These are phyloP conservation scores for Heliothis peltigera DNA, from an alignment of 2,888 invertebrate species.

Conservation along the genomic window DNA sequence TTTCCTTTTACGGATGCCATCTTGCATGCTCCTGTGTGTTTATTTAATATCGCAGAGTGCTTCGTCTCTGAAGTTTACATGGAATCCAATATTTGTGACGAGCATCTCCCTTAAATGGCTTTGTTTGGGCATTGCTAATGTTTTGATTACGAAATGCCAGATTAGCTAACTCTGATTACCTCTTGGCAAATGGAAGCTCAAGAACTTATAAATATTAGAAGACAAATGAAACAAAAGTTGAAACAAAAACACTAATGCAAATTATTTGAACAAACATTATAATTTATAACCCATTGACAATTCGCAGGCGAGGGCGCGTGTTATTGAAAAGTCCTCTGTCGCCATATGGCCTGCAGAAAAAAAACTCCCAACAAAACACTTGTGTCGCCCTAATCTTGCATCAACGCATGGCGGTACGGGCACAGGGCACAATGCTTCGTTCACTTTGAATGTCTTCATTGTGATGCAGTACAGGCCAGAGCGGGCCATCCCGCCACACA, in stretches of 20 bases:
- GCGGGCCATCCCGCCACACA: slow-evolving; percentile 43
- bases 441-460: slow-evolving; percentile 70
- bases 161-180: not conserved
- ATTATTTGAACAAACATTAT: not conserved
- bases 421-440: slow-evolving; percentile 42
- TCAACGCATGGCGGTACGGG: slow-evolving; percentile 24
- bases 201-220: too few species aligned
- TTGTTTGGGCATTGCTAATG: too few species aligned
- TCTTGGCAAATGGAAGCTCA: too few species aligned
- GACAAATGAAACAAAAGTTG: not conserved
- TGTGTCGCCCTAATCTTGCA: slow-evolving; percentile 50
- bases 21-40: slow-evolving; percentile 49
- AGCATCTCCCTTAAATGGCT: not conserved
- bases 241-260: not conserved
- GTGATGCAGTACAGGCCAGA: slow-evolving; percentile 65
- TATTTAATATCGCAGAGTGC: slow-evolving; percentile 32
- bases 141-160: too few species aligned
- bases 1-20: slow-evolving; percentile 68
- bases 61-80: slow-evolving; percentile 10
- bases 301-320: slow-evolving; percentile 20
- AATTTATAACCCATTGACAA: slow-evolving; percentile 14
- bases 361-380: slow-evolving; percentile 35
- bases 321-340: slow-evolving; percentile 34
- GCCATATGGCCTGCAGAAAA: slow-evolving; percentile 23
- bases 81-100: not conserved